Conservation (phyloP, 2,113 vertebrate genomes). For the Rhinoptilus africanus region DNA sequence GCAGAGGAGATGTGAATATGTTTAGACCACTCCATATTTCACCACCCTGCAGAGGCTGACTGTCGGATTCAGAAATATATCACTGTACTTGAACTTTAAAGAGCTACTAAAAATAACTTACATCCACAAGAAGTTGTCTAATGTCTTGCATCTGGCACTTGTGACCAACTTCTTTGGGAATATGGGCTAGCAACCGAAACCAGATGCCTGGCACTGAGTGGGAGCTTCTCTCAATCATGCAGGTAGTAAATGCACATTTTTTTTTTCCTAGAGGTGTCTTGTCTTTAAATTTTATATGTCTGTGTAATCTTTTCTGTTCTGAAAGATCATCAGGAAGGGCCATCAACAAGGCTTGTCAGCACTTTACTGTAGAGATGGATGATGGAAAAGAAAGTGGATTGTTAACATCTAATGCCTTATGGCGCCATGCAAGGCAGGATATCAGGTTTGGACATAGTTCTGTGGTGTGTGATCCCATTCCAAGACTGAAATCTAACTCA, state of each 20-base stretch:
- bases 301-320: neutral
- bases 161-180: neutral
- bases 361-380: neutral
- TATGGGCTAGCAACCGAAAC: neutral
- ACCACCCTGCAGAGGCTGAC: neutral
- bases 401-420: neutral
- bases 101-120: constrained; percentile 22
- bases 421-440: neutral
- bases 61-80: neutral
- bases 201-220: neutral
- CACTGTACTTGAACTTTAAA: constrained; percentile 18
- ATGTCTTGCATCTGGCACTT: neutral
- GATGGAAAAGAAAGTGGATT: neutral
- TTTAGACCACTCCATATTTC: neutral
- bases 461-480: neutral
- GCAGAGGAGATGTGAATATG: neutral
- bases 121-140: neutral
- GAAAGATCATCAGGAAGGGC: neutral
- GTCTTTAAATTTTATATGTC: neutral
- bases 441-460: neutral
- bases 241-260: neutral
- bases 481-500: neutral
- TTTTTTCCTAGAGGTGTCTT: neutral
- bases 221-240: neutral
- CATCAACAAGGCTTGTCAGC: neutral